Conservation (phyloP, 2,113 vertebrate genomes). For the Xenopus laevis region DNA sequence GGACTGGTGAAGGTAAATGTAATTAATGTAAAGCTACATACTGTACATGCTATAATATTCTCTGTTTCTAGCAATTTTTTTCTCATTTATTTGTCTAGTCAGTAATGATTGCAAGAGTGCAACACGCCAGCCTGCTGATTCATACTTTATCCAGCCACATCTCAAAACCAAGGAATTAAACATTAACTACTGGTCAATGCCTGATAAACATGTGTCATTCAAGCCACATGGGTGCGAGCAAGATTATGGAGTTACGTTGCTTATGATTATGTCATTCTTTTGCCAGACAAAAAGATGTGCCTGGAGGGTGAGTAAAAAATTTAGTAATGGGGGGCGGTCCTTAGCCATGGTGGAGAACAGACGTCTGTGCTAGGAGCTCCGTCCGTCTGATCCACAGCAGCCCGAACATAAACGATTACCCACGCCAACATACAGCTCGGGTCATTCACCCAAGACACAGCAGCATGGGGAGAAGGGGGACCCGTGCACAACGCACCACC, state of each 20-base stretch:
- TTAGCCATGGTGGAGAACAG: too few relatives aligned
- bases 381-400: too few relatives aligned
- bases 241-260: neutral
- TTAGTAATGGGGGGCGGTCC: too few relatives aligned
- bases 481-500: too few relatives aligned
- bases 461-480: too few relatives aligned
- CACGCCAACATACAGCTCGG: too few relatives aligned
- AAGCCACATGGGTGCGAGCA: neutral
- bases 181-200: neutral
- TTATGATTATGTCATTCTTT: conserved; percentile 47
- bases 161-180: conserved; percentile 2
- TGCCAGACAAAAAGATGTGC: conserved; percentile 52
- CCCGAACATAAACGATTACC: too few relatives aligned
- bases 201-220: conserved; percentile 18
- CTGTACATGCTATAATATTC: neutral
- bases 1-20: too few relatives aligned
- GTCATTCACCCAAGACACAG: too few relatives aligned
- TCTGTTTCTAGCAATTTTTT: conserved; percentile 1
- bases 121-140: conserved; percentile 26
- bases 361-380: too few relatives aligned
- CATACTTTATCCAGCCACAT: conserved; percentile 3
- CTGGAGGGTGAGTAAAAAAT: conserved; percentile 51
- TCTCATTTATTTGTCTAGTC: neutral
- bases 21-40: too few relatives aligned
- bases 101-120: neutral